phyloP scores from a whole-genome alignment of 2,888 invertebrate genomes.

The Pammene fasciana region DNA sequence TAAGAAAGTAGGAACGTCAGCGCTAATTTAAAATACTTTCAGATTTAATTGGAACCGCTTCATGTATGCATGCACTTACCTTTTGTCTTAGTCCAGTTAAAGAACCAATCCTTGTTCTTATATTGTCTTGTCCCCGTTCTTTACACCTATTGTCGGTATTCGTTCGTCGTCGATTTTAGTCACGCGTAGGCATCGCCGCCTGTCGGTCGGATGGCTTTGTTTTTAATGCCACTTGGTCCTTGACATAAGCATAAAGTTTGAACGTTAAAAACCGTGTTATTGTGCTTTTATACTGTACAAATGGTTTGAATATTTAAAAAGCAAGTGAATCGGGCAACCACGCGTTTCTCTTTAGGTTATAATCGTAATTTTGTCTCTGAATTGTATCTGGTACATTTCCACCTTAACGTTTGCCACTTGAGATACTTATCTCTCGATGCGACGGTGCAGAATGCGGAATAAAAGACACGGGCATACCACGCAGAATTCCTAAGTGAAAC shows the following conservation, averaged over 20 bases:
- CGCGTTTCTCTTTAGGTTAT: constrained; percentile 26
- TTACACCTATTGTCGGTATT: constrained; percentile 58
- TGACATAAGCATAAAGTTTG: constrained; percentile 32
- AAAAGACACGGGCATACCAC: constrained; percentile 45
- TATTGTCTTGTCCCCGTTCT: constrained; percentile 58
- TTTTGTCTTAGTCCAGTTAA: constrained; percentile 45
- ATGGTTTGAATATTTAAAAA: constrained; percentile 13
- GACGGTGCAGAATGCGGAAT: constrained; percentile 44
- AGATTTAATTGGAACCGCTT: constrained; percentile 43
- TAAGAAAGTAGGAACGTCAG: background rate
- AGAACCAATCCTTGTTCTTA: constrained; percentile 53
- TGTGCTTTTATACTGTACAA: constrained; percentile 23
- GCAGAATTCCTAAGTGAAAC: constrained; percentile 53
- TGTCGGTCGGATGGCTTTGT: constrained; percentile 65
- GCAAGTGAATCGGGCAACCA: constrained; percentile 33
- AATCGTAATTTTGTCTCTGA: constrained; percentile 31
- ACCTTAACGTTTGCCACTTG: constrained; percentile 21
- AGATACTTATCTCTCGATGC: constrained; percentile 39
- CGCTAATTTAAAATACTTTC: constrained; percentile 20
- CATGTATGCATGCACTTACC: constrained; percentile 10
- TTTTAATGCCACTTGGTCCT: constrained; percentile 48
- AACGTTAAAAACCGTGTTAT: constrained; percentile 28
- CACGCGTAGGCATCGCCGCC: constrained; percentile 70
- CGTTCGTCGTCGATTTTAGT: constrained; percentile 66
- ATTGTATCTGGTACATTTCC: constrained; percentile 32